phyloP scores from a whole-genome alignment of 2,888 invertebrate species.

The Mythimna vitellina region DNA sequence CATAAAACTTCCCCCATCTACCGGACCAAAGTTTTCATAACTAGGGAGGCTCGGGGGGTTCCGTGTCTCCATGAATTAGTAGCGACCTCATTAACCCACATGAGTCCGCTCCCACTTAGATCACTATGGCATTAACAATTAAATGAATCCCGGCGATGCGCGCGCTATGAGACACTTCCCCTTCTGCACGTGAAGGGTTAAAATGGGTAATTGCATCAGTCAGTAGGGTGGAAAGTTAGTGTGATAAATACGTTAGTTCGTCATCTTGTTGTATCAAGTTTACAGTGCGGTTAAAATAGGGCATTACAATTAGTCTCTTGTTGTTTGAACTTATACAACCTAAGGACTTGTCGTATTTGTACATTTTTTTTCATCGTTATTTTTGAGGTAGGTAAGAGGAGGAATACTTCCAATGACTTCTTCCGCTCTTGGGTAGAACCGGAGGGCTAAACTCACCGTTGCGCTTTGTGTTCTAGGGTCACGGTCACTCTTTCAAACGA shows the following conservation, averaged over 20 bases:
- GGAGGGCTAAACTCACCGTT: too few species aligned
- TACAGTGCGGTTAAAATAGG: conserved; percentile 36
- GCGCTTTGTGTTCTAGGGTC: too few species aligned
- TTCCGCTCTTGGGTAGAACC: too few species aligned
- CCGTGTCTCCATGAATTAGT: conserved; percentile 85
- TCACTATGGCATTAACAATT: conserved; percentile 85
- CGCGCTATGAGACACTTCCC: conserved; percentile 66
- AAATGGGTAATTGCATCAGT: conserved; percentile 65
- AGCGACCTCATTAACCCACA: conserved; percentile 87
- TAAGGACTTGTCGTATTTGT: background rate
- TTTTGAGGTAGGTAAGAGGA: too few species aligned
- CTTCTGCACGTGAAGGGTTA: conserved; percentile 62
- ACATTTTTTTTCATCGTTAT: background rate
- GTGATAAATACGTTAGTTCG: conserved; percentile 50
- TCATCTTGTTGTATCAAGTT: conserved; percentile 40
- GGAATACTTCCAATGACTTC: too few species aligned
- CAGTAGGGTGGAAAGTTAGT: conserved; percentile 50
- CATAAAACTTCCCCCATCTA: conserved; percentile 72
- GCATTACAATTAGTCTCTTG: background rate
- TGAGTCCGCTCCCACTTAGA: conserved; percentile 78
- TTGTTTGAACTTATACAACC: background rate
- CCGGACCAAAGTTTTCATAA: conserved; percentile 75
- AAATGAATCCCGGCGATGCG: conserved; percentile 76
- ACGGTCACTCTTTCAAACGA: too few species aligned
- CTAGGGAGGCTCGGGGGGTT: conserved; percentile 69